Evolutionary conservation across 1,140 invertebrate species (phyloP).

Genomic region (Phenacoccus solenopsis): DNA sequence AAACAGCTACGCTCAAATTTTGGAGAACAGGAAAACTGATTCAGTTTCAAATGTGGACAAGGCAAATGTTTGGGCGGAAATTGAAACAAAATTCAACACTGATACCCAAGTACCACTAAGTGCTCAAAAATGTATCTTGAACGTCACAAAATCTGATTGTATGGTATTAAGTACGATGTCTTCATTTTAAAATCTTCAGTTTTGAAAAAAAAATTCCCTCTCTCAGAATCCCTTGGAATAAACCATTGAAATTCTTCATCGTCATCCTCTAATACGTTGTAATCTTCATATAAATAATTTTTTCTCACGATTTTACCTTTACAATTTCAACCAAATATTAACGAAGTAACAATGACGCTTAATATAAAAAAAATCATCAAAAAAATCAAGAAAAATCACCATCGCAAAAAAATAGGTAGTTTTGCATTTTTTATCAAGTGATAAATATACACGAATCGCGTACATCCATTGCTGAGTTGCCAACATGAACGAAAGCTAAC

Average conservation of each 20-base stretch:
- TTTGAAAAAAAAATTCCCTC: too few species aligned
- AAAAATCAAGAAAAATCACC: neutral
- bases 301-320: neutral
- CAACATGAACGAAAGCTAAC: neutral
- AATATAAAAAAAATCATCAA: neutral
- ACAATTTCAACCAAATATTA: neutral
- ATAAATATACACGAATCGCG: neutral
- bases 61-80: too few species aligned
- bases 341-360: too few species aligned
- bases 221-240: neutral
- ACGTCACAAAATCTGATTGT: too few species aligned
- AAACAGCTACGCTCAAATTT: too few species aligned
- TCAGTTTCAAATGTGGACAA: too few species aligned
- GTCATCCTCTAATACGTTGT: neutral
- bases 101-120: too few species aligned
- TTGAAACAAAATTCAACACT: too few species aligned
- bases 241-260: conserved; percentile 1
- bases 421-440: neutral
- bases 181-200: too few species aligned
- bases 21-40: too few species aligned
- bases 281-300: neutral
- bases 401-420: neutral
- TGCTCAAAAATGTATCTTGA: too few species aligned
- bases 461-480: neutral
- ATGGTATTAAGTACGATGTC: too few species aligned